These are phyloP conservation scores for Micromys minutus DNA, from an alignment of 2,113 vertebrate genomes.

Conservation along the genomic window DNA sequence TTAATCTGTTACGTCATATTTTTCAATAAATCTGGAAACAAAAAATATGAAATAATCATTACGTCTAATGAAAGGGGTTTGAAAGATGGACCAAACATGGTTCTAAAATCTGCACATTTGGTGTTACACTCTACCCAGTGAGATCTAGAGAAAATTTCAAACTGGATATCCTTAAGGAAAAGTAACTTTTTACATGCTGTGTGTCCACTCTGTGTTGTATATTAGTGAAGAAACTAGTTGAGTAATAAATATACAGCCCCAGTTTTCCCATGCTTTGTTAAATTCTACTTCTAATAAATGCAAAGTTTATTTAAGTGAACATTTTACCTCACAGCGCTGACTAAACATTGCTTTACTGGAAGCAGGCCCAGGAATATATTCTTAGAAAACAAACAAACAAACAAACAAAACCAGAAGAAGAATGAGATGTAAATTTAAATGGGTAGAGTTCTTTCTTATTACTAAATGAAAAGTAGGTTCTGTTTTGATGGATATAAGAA, in stretches of 20 bases:
- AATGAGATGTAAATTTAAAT: not conserved
- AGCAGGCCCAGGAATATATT: not conserved
- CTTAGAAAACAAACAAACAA: not conserved
- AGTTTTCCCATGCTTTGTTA: not conserved
- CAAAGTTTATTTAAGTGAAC: not conserved
- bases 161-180: not conserved
- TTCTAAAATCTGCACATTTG: not conserved
- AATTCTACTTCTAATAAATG: not conserved
- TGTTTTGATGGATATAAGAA: not conserved
- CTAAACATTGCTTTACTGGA: not conserved
- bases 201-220: not conserved
- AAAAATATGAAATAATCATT: not conserved
- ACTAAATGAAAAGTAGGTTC: not conserved
- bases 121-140: not conserved
- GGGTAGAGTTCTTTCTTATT: not conserved
- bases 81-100: not conserved
- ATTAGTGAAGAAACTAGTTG: slow-evolving; percentile 5
- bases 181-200: not conserved
- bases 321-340: not conserved
- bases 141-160: slow-evolving; percentile 2
- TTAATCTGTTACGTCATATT: too few relatives aligned
- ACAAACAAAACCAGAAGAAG: not conserved
- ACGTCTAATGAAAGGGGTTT: fast-evolving
- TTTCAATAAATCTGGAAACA: too few relatives aligned
- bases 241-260: not conserved